Evolutionary conservation across 2,888 invertebrate genomes (phyloP).

Genomic region (Phengaris alcon): DNA sequence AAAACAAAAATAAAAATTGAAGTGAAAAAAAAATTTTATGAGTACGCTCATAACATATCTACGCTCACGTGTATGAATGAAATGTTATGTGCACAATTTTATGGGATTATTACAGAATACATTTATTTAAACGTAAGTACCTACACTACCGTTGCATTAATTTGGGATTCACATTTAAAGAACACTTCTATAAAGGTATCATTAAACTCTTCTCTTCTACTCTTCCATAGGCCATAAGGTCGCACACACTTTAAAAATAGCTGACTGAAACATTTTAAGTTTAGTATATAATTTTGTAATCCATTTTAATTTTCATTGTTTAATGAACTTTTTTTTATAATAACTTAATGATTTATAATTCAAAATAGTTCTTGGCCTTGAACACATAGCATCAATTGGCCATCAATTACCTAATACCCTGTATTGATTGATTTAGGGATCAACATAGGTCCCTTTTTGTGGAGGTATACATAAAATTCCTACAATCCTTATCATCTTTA

Average conservation of each 20-base stretch:
- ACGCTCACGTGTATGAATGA: no score
- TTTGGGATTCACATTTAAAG: no score
- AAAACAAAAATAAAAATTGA: background rate
- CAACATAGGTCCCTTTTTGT: background rate
- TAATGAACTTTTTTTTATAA: no score
- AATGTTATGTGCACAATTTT: no score
- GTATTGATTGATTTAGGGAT: slow-evolving; percentile 10
- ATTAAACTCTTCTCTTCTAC: background rate
- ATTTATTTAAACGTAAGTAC: no score
- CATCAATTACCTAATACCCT: background rate
- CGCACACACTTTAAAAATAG: no score
- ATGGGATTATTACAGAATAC: no score
- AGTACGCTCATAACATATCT: background rate
- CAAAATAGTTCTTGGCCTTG: background rate
- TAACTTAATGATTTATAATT: no score
- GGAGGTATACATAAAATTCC: background rate
- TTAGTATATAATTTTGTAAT: background rate
- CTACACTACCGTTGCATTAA: no score
- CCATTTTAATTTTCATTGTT: no score
- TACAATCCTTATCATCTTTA: background rate
- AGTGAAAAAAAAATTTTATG: background rate
- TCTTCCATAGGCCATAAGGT: background rate
- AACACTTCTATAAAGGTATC: background rate
- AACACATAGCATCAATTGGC: background rate
- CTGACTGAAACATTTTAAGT: background rate